Base-by-base conservation (phyloP, 1,140 invertebrate species). In the Mercenaria mercenaria region DNA sequence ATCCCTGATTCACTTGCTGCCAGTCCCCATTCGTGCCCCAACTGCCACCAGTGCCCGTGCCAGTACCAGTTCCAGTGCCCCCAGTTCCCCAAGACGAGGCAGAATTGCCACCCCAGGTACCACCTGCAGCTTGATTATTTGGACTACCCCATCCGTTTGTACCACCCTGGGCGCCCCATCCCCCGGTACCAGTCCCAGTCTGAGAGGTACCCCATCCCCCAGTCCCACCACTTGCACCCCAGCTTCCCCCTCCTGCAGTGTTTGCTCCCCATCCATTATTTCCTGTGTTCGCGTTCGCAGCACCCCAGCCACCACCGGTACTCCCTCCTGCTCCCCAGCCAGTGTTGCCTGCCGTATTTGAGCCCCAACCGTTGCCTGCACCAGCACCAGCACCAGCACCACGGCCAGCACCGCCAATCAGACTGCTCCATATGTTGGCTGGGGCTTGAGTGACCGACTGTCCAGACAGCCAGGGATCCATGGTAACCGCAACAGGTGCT, bases 381-480 rank as follows among this genome's bases (percentile, higher is more conserved):
- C 79, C 59, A 10, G 56, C 20, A 20, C 10, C 29, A 50, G 37
- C 29, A 6, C 47, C 43, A 37, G 39, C 26, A 34, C 32, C 20
- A 69, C 37, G 39, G 13, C 50, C 56, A 3, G 8, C 50, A 2
- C 85, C 74, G 1, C 74, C 56, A n/a, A 10, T 59, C 0, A 13
- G 0, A 15, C n/a, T 64, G 26, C 39, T 41, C 43, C 56, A 84
- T 56, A 52, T 67, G 47, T 74, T 77, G 26, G 61, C 50, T 61
- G 86, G 86, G 4, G 86, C 86, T 52, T 81, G 86, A 18, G 86
- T 88, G 20, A 72, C 86, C 13, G 86, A 77, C 20, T 84, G 59
- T 20, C 85, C 85, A 18, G 74, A 79, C 41, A 88, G 34, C 86
- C 86, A 88, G n/a, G 86, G 86, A 88, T 88, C 86, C 52, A 88